Evolutionary conservation across 64 coral and sea anemone species (phyloP).

Genomic region (Astreopora myriophthalma): DNA sequence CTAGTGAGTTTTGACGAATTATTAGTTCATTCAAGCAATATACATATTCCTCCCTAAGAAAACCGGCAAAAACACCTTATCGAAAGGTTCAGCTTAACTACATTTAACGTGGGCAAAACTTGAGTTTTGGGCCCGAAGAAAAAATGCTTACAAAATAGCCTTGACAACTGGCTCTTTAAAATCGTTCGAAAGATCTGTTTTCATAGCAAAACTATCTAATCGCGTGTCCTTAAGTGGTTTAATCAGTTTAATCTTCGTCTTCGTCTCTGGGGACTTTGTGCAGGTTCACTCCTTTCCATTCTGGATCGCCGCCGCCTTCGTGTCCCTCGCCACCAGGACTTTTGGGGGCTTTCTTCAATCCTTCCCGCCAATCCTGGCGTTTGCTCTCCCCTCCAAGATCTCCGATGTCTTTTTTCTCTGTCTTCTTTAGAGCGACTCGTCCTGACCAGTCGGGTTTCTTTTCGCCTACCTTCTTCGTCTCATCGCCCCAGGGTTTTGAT

Average conservation of each 20-base stretch:
- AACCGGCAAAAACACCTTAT: not conserved
- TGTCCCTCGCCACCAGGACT: conserved; percentile 27
- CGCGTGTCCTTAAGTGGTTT: not conserved
- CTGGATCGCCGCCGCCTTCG: not conserved
- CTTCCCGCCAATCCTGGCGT: conserved; percentile 65
- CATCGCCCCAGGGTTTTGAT: not conserved
- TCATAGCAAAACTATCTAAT: conserved; percentile 18
- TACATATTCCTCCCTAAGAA: not conserved
- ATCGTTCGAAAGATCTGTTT: not conserved
- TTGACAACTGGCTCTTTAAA: conserved; percentile 15
- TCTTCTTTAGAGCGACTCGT: conserved; percentile 68
- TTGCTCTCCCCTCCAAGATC: conserved; percentile 19
- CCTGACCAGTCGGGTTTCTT: conserved; percentile 66
- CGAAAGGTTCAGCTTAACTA: not conserved
- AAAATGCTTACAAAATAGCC: not conserved
- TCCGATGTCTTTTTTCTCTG: conserved; percentile 51
- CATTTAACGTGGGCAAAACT: not conserved
- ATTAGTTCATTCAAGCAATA: too few relatives aligned
- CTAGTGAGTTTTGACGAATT: too few relatives aligned
- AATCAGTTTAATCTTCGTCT: not conserved
- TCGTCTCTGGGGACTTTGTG: not conserved
- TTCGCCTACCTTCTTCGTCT: not conserved
- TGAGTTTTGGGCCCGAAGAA: not conserved
- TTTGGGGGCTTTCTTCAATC: conserved; percentile 54
- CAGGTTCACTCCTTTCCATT: conserved; percentile 16